Conservation (phyloP, 2,797 vertebrate genomes). For the Prunella strophiata region DNA sequence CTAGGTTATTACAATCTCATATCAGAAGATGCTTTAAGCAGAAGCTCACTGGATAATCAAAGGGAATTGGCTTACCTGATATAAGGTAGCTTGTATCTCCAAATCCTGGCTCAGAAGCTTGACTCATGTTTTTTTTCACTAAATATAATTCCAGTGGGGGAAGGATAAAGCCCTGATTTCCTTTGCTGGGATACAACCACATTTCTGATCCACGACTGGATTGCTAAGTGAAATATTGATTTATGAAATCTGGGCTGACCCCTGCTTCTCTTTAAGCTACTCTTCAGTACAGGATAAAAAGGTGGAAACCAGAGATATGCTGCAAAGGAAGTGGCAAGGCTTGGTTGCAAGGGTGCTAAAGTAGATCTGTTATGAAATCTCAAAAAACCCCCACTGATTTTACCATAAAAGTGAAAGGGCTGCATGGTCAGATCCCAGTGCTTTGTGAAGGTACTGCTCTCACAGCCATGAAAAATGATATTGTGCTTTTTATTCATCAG, state of each 20-base stretch:
- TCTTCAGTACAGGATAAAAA: conserved; percentile 40
- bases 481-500: neutral
- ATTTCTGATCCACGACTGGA: conserved; percentile 47
- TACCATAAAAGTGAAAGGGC: neutral
- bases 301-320: conserved; percentile 19
- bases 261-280: conserved; percentile 41
- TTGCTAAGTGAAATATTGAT: conserved; percentile 67
- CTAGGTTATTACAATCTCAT: neutral
- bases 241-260: conserved; percentile 60
- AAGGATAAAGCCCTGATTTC: neutral
- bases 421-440: neutral
- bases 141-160: neutral
- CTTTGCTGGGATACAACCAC: neutral
- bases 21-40: conserved; percentile 46
- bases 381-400: neutral
- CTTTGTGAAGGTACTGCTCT: neutral
- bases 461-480: neutral
- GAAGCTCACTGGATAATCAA: conserved; percentile 51
- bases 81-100: conserved; percentile 32
- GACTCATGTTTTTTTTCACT: neutral
- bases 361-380: neutral
- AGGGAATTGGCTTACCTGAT: conserved; percentile 40
- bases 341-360: neutral
- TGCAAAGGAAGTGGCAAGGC: neutral
- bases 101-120: conserved; percentile 55